Base-by-base conservation (phyloP, 1,140 invertebrate genomes). In the Triops cancriformis region DNA sequence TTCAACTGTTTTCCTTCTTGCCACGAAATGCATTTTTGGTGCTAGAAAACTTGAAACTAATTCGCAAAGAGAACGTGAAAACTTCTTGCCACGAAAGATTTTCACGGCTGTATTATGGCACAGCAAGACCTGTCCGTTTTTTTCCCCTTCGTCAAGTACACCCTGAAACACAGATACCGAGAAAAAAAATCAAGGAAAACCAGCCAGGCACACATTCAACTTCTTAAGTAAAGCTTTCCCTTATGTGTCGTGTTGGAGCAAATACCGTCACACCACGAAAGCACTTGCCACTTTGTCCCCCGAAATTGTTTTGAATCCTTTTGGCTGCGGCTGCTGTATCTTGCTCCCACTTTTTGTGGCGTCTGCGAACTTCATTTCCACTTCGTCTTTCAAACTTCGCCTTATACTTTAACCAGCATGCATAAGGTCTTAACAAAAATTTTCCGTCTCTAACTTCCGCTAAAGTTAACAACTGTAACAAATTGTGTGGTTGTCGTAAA, bases 261-360 rank as follows among this genome's bases (percentile, higher is more conserved):
- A 64, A 64, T 64, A 64, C 23, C 51, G 23, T 64, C 51, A 64
- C 51, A 64, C 51, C 4, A 18, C 14, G 23, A 64, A 64, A 64
- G 51, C 51, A 64, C 51, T 64, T 23, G 31, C 51, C 51, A 64
- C 51, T 64, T n/a, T 64, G 51, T 64, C 51, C 45, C 51, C 51
- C 14, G 18, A 6, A 6, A 64, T 64, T 64, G 51, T 64, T 64
- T 23, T 23, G 51, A 18, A 64, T 64, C n/a, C 18, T 64, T 64
- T 64, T 64, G 51, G 51, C 51, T 64, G 51, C 23, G 51, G n/a
- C 51, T 64, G 51, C 51, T 64, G 14, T 64, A 18, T 64, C 14
- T 64, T 64, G n/a, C 23, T 64, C 51, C n/a, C 23, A n/a, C n/a
- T 64, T 18, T 64, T 23, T 64, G 51, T 64, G 51, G 51, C 51